These are phyloP conservation scores for Leptinotarsa juncta DNA, from an alignment of 2,888 invertebrate genomes.

Conservation along the genomic window DNA sequence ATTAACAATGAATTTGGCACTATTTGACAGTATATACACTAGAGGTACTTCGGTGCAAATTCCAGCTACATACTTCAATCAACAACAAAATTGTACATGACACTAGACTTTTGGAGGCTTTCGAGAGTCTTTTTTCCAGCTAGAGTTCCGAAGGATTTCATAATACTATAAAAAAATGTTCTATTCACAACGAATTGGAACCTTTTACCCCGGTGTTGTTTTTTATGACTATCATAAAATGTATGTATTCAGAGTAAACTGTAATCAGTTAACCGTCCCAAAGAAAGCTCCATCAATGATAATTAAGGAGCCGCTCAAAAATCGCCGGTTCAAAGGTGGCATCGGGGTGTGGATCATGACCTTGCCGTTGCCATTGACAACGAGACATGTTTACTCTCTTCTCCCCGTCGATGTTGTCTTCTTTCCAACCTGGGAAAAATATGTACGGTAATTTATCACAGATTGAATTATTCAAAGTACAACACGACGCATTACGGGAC, in stretches of 20 bases:
- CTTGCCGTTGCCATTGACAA: constrained; percentile 64
- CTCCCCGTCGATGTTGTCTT: constrained; percentile 33
- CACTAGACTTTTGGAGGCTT: no score
- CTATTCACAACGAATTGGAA: no score
- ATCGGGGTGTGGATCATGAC: constrained; percentile 57
- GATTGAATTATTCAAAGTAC: constrained; percentile 40
- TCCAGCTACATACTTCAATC: no score
- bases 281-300: constrained; percentile 53
- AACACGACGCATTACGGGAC: constrained; percentile 11
- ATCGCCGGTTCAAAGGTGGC: constrained; percentile 47
- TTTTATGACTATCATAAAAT: no score
- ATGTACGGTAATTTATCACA: constrained; percentile 44
- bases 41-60: no score
- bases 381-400: constrained; percentile 59
- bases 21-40: no score
- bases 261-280: background rate
- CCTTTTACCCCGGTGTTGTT: no score
- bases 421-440: constrained; percentile 51
- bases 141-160: no score
- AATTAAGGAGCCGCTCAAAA: constrained; percentile 57
- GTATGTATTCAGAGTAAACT: background rate
- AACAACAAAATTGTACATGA: no score
- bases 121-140: no score
- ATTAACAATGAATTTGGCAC: no score
- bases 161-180: no score